Evolutionary conservation across 2,888 invertebrate genomes (phyloP).

Genomic region (Sicus ferrugineus): DNA sequence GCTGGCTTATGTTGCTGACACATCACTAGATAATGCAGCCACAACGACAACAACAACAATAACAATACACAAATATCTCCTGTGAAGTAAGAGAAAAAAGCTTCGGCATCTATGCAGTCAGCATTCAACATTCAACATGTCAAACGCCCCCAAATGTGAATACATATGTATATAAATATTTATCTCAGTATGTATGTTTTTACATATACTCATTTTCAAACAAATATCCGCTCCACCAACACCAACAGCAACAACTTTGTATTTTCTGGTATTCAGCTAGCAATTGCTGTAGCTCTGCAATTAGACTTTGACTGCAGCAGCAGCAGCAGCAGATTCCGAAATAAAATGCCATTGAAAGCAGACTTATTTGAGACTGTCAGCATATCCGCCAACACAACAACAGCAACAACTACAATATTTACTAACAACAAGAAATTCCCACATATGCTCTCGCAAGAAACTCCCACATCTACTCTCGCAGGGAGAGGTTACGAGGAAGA

Average conservation of each 20-base stretch:
- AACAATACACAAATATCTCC: constrained; percentile 35
- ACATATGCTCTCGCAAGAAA: not conserved
- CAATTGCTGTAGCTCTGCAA: not conserved
- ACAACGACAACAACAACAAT: constrained; percentile 15
- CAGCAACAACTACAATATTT: too few species aligned
- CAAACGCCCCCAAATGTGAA: not conserved
- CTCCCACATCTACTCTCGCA: not conserved
- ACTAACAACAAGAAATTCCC: too few species aligned
- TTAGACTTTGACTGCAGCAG: not conserved
- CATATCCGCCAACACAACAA: not conserved
- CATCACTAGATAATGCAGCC: not conserved
- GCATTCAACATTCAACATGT: not conserved
- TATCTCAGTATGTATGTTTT: not conserved
- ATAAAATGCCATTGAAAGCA: not conserved
- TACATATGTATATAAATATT: not conserved
- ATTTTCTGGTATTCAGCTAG: not conserved
- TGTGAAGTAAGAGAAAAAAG: too few species aligned
- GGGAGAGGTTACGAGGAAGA: not conserved
- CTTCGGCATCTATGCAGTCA: not conserved
- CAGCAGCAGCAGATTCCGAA: not conserved
- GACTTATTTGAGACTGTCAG: not conserved
- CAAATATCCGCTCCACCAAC: too few species aligned
- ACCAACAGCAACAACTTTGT: too few species aligned
- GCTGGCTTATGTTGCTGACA: not conserved
- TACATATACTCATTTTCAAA: not conserved